Evolutionary conservation across 2,113 vertebrate species (phyloP), one percentile per base, ranked within the genome.

Genomic region (Pipra filicauda): DNA sequence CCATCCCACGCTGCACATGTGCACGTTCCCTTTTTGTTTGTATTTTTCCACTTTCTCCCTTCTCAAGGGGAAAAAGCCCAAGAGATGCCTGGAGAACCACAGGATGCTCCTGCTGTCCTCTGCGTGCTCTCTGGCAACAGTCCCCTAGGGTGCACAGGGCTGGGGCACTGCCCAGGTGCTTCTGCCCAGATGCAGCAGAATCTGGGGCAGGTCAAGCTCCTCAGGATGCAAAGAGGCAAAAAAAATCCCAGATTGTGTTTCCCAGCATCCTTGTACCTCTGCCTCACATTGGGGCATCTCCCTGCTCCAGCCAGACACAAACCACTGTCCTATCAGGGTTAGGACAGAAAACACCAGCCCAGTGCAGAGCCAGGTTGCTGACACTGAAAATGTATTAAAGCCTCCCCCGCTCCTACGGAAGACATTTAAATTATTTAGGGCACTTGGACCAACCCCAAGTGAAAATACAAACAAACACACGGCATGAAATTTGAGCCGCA

Each of bases 401-500:
- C 57, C 62, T 86, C 77, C 65, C 7, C 84, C 31, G 4, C 91
- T 91, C 71, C 65, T 43, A n/a, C 61, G 65, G 8, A 4, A 64
- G 37, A 39, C 15, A 69, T 75, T 35, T 94, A 31, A 71, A 88
- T 88, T 86, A 95, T 86, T 93, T 65, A 95, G 81, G 64, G 84
- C 88, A 87, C 93, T 94, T 97, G 85, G 94, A 76, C 58, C 85
- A 70, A 65, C 28, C n/a, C 93, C 86, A 87, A 93, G 33, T 41
- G 67, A 83, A 79, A 92, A 95, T 19, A 95, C 79, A 95, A 96
- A 94, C 73, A 93, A 85, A 83, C 65, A 55, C 35, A 48, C n/a
- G 58, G 69, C 79, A 49, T 3, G 65, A 85, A 91, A 79, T 55
- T 72, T 8, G 33, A 95, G 72, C 64, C 35, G 37, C 1, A 0